Conservation (phyloP, 2,888 invertebrate species). For the Amphipyra berbera region DNA sequence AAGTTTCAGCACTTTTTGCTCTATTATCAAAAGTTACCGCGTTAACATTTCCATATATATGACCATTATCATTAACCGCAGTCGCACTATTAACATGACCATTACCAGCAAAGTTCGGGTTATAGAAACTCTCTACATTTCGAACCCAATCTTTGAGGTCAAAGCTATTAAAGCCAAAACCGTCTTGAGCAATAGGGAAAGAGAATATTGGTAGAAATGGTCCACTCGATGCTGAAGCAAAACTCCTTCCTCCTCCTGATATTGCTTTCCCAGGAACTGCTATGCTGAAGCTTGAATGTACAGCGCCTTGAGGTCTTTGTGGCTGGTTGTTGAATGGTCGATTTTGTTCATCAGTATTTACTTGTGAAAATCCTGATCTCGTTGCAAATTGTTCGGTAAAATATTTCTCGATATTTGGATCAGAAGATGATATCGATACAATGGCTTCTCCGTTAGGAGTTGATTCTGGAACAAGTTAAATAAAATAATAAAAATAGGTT, state of each 20-base stretch:
- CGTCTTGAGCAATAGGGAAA: slow-evolving; percentile 65
- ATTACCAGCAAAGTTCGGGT: slow-evolving; percentile 64
- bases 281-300: slow-evolving; percentile 66
- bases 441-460: slow-evolving; percentile 74
- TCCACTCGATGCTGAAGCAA: slow-evolving; percentile 63
- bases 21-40: slow-evolving; percentile 68
- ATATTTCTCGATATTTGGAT: slow-evolving; percentile 72
- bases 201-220: slow-evolving; percentile 69
- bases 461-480: slow-evolving; percentile 66
- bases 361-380: slow-evolving; percentile 49
- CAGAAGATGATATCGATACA: slow-evolving; percentile 74
- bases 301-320: slow-evolving; percentile 34
- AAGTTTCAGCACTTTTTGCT: slow-evolving; percentile 44
- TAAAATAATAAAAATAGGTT: background rate
- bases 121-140: slow-evolving; percentile 69
- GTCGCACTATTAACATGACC: slow-evolving; percentile 64
- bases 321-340: slow-evolving; percentile 35
- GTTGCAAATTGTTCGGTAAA: slow-evolving; percentile 57
- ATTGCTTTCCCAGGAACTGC: slow-evolving; percentile 66
- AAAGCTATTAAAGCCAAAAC: slow-evolving; percentile 54
- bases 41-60: slow-evolving; percentile 73
- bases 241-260: slow-evolving; percentile 70
- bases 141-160: slow-evolving; percentile 70
- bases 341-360: slow-evolving; percentile 40
- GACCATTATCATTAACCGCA: slow-evolving; percentile 75